Evolutionary conservation across 2,888 invertebrate species (phyloP).

Genomic region (Nomada flava): DNA sequence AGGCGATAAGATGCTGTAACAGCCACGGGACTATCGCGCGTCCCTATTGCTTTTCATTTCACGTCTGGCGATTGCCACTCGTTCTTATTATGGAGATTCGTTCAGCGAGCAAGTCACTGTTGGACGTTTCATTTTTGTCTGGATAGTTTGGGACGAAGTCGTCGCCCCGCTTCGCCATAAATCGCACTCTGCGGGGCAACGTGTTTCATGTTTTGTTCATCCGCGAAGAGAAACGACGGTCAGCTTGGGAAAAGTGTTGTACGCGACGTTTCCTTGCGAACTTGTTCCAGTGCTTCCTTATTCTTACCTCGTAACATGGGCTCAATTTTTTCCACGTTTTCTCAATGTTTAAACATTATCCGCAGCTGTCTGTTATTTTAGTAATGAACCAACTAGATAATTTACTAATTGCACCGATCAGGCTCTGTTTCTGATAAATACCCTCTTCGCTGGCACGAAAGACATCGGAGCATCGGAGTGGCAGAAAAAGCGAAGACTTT

Average conservation of each 20-base stretch:
- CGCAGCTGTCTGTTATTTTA: background rate
- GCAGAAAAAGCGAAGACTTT: background rate
- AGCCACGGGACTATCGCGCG: background rate
- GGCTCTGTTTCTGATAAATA: background rate
- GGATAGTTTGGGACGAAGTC: background rate
- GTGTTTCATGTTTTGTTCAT: conserved; percentile 15
- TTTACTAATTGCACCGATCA: conserved; percentile 9
- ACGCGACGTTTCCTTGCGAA: background rate
- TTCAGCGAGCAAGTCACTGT: background rate
- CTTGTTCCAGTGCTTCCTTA: too few relatives aligned
- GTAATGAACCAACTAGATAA: background rate
- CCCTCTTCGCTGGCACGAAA: background rate
- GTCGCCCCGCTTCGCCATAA: conserved; percentile 25
- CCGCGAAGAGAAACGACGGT: background rate
- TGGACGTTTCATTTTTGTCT: conserved; percentile 28
- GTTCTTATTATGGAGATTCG: conserved; percentile 50
- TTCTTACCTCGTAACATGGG: background rate
- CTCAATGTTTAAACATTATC: background rate
- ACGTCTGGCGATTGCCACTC: conserved; percentile 42
- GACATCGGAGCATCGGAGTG: background rate
- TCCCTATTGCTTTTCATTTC: conserved; percentile 24
- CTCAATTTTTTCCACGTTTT: background rate
- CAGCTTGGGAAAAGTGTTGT: conserved; percentile 14
- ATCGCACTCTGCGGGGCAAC: conserved; percentile 25
- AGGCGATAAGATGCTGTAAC: background rate